Evolutionary conservation across 2,113 vertebrate species (phyloP).

Genomic region (Cepphus grylle): DNA sequence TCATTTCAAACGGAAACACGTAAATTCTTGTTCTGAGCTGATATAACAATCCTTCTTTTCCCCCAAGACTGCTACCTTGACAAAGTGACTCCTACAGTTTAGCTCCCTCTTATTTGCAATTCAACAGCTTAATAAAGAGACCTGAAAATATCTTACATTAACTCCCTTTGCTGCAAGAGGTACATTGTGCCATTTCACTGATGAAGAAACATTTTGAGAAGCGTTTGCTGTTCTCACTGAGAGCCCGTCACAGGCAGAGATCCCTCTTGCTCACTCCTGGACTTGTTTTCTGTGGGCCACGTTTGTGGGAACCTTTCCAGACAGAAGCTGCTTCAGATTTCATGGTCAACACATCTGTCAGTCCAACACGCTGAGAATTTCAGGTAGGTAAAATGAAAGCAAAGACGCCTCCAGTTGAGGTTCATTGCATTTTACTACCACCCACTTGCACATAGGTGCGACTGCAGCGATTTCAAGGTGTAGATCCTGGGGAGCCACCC

Average conservation of each 20-base stretch:
- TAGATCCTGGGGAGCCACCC: neutral
- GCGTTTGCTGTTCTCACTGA: neutral
- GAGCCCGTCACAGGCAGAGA: neutral
- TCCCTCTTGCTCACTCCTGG: neutral
- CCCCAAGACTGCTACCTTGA: neutral
- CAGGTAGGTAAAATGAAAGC: neutral
- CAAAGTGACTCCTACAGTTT: neutral
- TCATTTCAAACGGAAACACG: neutral
- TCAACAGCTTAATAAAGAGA: neutral
- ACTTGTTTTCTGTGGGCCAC: neutral
- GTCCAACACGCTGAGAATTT: neutral
- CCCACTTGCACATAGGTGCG: neutral
- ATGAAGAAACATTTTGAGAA: neutral
- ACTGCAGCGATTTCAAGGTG: neutral
- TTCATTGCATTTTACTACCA: neutral
- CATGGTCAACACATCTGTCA: neutral
- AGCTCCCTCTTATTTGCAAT: neutral
- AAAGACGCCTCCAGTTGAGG: neutral
- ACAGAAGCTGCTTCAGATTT: constrained; percentile 1
- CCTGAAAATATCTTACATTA: neutral
- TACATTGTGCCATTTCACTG: neutral
- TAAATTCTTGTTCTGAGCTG: neutral
- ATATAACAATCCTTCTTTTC: neutral
- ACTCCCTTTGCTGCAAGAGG: neutral
- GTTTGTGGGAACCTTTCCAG: neutral